These are phyloP conservation scores for Lacanobia wlatinum DNA, from an alignment of 2,888 invertebrate species.

Conservation along the genomic window DNA sequence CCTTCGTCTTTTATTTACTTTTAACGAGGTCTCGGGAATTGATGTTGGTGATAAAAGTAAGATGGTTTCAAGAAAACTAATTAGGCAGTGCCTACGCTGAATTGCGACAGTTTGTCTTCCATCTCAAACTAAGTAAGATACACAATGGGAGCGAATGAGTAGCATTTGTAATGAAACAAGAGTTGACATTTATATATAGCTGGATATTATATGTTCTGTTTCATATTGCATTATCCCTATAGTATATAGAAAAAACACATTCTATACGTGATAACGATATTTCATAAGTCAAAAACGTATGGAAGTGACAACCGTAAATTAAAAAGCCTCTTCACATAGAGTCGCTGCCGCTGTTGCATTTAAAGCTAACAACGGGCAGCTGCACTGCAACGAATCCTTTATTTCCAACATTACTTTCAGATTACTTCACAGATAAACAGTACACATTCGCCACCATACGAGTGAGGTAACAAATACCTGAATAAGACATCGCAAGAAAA, in stretches of 20 bases:
- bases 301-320: no score
- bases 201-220: not conserved
- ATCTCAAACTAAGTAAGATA: constrained; percentile 8
- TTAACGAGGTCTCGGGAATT: constrained; percentile 36
- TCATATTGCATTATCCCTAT: not conserved
- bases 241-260: no score
- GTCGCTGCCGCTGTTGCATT: not conserved
- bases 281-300: no score
- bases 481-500: constrained; percentile 50
- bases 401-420: not conserved
- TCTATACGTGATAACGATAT: no score
- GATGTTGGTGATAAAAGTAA: constrained; percentile 42
- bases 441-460: constrained; percentile 12
- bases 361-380: not conserved
- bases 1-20: constrained; percentile 47
- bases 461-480: constrained; percentile 52
- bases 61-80: constrained; percentile 39
- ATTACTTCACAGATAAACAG: constrained; percentile 32
- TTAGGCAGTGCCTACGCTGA: constrained; percentile 22
- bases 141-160: not conserved
- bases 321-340: no score
- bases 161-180: constrained; percentile 4
- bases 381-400: not conserved
- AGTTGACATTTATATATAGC: not conserved
- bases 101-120: constrained; percentile 25